These are phyloP conservation scores for Drosophila subquinaria DNA, from an alignment of 2,888 invertebrate species.

Conservation along the genomic window DNA sequence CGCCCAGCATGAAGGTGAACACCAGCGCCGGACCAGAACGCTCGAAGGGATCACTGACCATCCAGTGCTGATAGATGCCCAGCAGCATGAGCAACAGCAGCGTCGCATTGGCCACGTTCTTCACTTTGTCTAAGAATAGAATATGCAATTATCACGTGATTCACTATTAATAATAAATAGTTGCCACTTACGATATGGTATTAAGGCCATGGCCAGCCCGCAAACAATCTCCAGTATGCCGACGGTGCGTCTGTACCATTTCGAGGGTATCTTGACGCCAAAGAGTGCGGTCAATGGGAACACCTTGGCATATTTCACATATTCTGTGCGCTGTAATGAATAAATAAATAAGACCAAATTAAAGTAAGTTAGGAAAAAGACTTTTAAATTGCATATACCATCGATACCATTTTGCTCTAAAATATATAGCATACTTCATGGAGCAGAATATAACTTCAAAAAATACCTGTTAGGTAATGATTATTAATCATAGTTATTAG, in stretches of 20 bases:
- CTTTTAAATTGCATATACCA: not conserved
- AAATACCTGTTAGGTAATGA: too few species aligned
- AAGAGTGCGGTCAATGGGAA: constrained; percentile 93
- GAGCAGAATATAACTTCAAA: not conserved
- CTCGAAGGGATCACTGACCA: constrained; percentile 96
- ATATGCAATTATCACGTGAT: not conserved
- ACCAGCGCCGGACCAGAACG: constrained; percentile 95
- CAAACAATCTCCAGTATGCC: constrained; percentile 94
- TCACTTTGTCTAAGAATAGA: constrained; percentile 90
- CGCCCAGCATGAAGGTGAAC: constrained; percentile 96
- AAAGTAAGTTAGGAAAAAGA: not conserved
- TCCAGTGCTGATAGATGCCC: constrained; percentile 96
- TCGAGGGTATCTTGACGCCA: constrained; percentile 95
- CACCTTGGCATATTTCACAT: constrained; percentile 98
- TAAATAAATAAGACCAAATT: not conserved
- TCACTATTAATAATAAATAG: not conserved
- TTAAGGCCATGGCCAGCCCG: constrained; percentile 92
- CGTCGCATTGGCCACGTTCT: constrained; percentile 94
- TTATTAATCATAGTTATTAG: too few species aligned
- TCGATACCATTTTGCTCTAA: not conserved
- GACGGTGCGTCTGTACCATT: constrained; percentile 95
- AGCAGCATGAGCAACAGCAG: constrained; percentile 93
- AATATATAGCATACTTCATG: not conserved
- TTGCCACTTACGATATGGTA: constrained; percentile 92
- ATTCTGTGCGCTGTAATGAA: constrained; percentile 93